Percentiles rank a stretch among this genome's conserved stretches.
These are phyloP conservation scores for Luffia ferchaultella DNA, from an alignment of 2,888 invertebrate species.

Conservation along the genomic window DNA sequence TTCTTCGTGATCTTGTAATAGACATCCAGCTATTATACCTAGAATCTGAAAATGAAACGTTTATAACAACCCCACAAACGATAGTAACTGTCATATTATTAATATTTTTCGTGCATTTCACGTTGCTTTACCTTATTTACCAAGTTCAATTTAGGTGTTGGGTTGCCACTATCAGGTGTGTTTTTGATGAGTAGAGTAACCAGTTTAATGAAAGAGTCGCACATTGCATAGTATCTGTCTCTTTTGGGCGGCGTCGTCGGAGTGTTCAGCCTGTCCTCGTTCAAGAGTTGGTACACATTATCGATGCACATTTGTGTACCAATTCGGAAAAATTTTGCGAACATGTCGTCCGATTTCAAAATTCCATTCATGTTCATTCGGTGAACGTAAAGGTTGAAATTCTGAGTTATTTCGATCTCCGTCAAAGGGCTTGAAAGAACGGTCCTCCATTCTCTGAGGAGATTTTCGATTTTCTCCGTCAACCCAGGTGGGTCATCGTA, in stretches of 20 bases:
- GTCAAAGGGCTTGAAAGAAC: slow-evolving; percentile 85
- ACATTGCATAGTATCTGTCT: slow-evolving; percentile 92
- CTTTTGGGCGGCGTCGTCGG: slow-evolving; percentile 71
- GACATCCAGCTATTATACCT: slow-evolving; percentile 94
- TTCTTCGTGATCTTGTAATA: slow-evolving; percentile 95
- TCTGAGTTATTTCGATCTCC: slow-evolving; percentile 86
- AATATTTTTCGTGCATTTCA: too few relatives aligned
- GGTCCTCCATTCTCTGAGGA: slow-evolving; percentile 95
- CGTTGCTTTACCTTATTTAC: slow-evolving; percentile 80
- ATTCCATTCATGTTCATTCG: slow-evolving; percentile 94
- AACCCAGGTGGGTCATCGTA: slow-evolving; percentile 94
- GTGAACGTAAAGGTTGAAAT: slow-evolving; percentile 93
- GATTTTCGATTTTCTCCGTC: slow-evolving; percentile 92
- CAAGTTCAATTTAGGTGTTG: slow-evolving; percentile 95
- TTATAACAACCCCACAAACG: too few relatives aligned
- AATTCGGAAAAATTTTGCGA: slow-evolving; percentile 95
- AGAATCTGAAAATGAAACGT: slow-evolving; percentile 54
- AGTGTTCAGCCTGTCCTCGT: slow-evolving; percentile 73
- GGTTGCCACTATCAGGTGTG: slow-evolving; percentile 89
- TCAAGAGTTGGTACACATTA: slow-evolving; percentile 85
- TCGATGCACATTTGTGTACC: slow-evolving; percentile 97
- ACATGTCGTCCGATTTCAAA: slow-evolving; percentile 93
- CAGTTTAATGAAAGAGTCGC: slow-evolving; percentile 94
- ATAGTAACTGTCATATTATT: too few relatives aligned
- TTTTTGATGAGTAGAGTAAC: slow-evolving; percentile 95